These are phyloP conservation scores for Ophion ellenae DNA, from an alignment of 2,888 invertebrate genomes.

Conservation along the genomic window DNA sequence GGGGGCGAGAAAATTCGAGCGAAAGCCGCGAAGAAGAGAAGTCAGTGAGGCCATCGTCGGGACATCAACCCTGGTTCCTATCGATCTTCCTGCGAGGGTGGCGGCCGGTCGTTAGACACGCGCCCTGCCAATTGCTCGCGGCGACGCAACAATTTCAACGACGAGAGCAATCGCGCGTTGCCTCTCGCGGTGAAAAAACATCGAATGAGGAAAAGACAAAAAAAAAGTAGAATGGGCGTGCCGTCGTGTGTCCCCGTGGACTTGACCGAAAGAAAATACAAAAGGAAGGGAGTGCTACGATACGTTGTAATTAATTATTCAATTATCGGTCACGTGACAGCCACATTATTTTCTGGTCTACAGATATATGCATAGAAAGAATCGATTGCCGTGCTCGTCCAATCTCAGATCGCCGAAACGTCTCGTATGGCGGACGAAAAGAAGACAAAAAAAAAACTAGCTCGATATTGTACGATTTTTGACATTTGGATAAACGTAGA, in stretches of 20 bases:
- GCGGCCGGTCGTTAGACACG: slow-evolving; percentile 47
- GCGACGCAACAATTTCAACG: slow-evolving; percentile 51
- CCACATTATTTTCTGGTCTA: too few species aligned
- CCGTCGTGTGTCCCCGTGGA: background rate
- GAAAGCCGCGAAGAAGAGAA: slow-evolving; percentile 24
- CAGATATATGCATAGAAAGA: background rate
- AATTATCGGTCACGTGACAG: background rate
- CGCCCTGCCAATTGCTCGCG: slow-evolving; percentile 54
- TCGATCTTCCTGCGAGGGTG: slow-evolving; percentile 58
- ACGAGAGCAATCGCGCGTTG: slow-evolving; percentile 12
- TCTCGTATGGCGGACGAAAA: background rate
- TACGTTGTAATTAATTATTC: background rate
- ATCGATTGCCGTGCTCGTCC: background rate
- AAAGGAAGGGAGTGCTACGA: background rate
- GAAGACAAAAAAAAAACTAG: background rate
- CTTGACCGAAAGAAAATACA: slow-evolving; percentile 12
- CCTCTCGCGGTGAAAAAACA: background rate
- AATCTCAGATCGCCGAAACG: background rate
- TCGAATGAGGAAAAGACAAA: background rate
- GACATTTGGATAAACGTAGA: background rate
- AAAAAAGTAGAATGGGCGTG: slow-evolving; percentile 12
- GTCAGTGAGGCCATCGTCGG: slow-evolving; percentile 60
- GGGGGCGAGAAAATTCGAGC: slow-evolving; percentile 8
- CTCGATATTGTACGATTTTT: slow-evolving; percentile 17
- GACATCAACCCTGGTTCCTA: slow-evolving; percentile 64